Evolutionary conservation across 1,140 invertebrate species (phyloP).

Genomic region (Anagrus nilaparvatae): DNA sequence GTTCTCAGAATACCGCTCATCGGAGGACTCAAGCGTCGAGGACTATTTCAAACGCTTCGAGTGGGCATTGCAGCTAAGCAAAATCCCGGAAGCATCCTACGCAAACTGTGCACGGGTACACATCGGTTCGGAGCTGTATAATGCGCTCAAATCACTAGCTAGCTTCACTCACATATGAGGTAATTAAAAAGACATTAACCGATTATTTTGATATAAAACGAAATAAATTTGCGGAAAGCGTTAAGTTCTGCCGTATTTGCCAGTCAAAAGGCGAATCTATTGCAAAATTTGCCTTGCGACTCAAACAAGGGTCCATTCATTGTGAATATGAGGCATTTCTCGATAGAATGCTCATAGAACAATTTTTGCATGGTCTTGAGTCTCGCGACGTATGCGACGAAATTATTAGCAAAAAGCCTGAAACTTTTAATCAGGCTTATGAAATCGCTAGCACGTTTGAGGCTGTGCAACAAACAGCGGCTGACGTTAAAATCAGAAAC

Average conservation of each 20-base stretch:
- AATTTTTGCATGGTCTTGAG: slow-evolving; percentile 17
- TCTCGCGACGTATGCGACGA: slow-evolving; percentile 14
- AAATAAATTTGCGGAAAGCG: slow-evolving; percentile 21
- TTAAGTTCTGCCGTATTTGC: slow-evolving; percentile 13
- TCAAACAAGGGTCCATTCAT: slow-evolving; percentile 17
- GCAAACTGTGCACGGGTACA: slow-evolving; percentile 19
- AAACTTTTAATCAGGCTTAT: slow-evolving; percentile 16
- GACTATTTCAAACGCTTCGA: slow-evolving; percentile 19
- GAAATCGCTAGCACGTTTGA: too few species aligned
- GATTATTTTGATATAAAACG: slow-evolving; percentile 18
- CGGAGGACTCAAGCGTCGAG: slow-evolving; percentile 12
- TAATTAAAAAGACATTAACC: slow-evolving; percentile 12
- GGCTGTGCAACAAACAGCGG: too few species aligned
- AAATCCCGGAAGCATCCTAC: slow-evolving; percentile 13
- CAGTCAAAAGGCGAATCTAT: slow-evolving; percentile 13
- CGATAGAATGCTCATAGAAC: slow-evolving; percentile 22
- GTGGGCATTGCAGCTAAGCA: slow-evolving; percentile 15
- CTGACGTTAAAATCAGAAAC: too few species aligned
- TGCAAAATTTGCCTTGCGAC: slow-evolving; percentile 13
- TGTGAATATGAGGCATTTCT: too few species aligned
- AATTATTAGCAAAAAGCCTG: slow-evolving; percentile 18
- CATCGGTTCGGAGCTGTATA: slow-evolving; percentile 17
- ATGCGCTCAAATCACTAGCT: slow-evolving; percentile 19
- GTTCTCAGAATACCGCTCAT: not conserved
- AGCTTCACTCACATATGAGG: slow-evolving; percentile 13